Evolutionary conservation across 1,140 invertebrate species (phyloP).

Genomic region (Caenorhabditis tropicalis): DNA sequence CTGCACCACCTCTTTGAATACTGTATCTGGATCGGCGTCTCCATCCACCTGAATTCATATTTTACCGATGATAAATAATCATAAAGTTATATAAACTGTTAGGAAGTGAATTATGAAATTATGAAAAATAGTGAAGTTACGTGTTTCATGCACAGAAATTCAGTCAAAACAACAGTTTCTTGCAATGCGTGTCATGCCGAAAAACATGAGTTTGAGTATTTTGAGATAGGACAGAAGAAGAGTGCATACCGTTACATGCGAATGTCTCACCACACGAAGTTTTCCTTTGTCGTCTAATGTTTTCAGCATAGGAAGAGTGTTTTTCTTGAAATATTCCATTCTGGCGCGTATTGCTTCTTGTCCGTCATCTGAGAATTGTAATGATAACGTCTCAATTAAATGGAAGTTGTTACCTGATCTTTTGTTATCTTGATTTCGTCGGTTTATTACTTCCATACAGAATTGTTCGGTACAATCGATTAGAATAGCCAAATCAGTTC

Average conservation of each 20-base stretch:
- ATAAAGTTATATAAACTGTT: background rate
- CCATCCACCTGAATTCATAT: constrained; percentile 63
- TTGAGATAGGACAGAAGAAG: background rate
- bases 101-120: background rate
- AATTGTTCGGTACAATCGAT: constrained; percentile 71
- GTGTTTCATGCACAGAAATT: background rate
- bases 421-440: constrained; percentile 54
- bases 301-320: constrained; percentile 71
- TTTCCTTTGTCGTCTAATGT: constrained; percentile 68
- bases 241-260: constrained; percentile 52
- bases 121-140: background rate
- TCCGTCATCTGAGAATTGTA: constrained; percentile 61
- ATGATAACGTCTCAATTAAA: background rate
- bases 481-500: constrained; percentile 67
- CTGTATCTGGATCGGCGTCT: constrained; percentile 62
- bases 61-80: background rate
- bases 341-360: constrained; percentile 61
- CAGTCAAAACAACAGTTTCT: background rate
- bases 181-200: constrained; percentile 22
- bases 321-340: constrained; percentile 66
- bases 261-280: constrained; percentile 65
- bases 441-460: constrained; percentile 61
- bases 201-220: background rate
- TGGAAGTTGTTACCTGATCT: constrained; percentile 44
- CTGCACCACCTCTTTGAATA: constrained; percentile 65